Percentiles rank a stretch among this genome's conserved stretches.
Evolutionary conservation across 2,797 vertebrate species (phyloP).

Genomic region (Sebastes alutus): DNA sequence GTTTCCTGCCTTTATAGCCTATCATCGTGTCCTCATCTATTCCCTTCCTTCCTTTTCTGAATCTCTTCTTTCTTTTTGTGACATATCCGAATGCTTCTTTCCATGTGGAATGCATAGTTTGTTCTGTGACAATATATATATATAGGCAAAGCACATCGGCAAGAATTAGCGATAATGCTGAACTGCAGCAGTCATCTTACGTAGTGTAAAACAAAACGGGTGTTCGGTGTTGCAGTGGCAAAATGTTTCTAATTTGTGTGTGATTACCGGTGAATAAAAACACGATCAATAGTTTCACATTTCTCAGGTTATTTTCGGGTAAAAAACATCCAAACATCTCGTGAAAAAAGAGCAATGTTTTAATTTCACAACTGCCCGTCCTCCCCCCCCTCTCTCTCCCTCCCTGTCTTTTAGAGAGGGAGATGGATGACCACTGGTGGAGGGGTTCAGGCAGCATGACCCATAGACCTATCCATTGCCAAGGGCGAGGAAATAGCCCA

Average conservation of each 20-base stretch:
- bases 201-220: not conserved
- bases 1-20: not conserved
- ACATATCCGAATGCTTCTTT: not conserved
- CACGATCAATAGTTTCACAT: not conserved
- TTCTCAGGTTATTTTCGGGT: not conserved
- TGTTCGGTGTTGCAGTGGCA: not conserved
- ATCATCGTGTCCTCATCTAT: not conserved
- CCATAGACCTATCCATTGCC: slow-evolving; percentile 80
- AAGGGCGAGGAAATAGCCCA: slow-evolving; percentile 83
- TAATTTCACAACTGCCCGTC: not conserved
- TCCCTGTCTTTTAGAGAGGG: slow-evolving; percentile 54
- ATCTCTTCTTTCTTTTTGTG: not conserved
- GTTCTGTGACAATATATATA: not conserved
- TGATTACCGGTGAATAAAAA: not conserved
- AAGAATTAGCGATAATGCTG: not conserved
- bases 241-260: not conserved
- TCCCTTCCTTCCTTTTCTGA: not conserved
- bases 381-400: not conserved
- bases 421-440: slow-evolving; percentile 77
- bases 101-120: not conserved
- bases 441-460: slow-evolving; percentile 75
- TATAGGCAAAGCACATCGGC: too few relatives aligned
- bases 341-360: slow-evolving; percentile 14
- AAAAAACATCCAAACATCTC: not conserved
- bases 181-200: not conserved